phyloP scores from a whole-genome alignment of 2,888 invertebrate genomes.

The Leptinotarsa juncta region DNA sequence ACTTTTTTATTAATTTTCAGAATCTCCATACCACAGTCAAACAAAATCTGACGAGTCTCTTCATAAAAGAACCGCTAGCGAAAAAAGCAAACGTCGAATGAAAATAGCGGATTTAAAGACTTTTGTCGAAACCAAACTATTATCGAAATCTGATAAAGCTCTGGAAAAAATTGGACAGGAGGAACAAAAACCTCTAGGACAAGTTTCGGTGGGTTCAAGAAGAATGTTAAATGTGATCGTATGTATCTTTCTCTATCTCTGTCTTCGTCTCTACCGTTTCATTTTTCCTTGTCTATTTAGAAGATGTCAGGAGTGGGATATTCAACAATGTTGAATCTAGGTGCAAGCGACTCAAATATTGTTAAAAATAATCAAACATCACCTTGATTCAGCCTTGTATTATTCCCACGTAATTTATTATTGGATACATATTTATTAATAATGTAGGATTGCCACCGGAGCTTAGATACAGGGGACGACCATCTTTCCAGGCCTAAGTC shows the following conservation, averaged over 20 bases:
- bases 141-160: slow-evolving; percentile 92
- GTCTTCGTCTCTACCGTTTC: slow-evolving; percentile 37
- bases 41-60: slow-evolving; percentile 65
- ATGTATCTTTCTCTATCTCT: slow-evolving; percentile 56
- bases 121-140: slow-evolving; percentile 90
- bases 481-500: slow-evolving; percentile 80
- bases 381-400: neutral
- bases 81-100: slow-evolving; percentile 76
- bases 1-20: slow-evolving; percentile 53
- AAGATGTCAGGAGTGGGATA: neutral
- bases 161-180: slow-evolving; percentile 90
- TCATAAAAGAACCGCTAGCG: slow-evolving; percentile 78
- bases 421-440: slow-evolving; percentile 40
- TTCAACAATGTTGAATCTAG: neutral
- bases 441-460: slow-evolving; percentile 81
- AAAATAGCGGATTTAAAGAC: slow-evolving; percentile 93
- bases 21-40: slow-evolving; percentile 65
- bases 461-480: slow-evolving; percentile 83
- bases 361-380: no score
- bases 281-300: slow-evolving; percentile 9
- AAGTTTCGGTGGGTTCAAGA: slow-evolving; percentile 75
- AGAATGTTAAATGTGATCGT: slow-evolving; percentile 59
- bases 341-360: no score
- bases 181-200: slow-evolving; percentile 69
- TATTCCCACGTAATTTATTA: neutral